Conservation (phyloP, 2,113 vertebrate genomes). For the Calonectris borealis region DNA sequence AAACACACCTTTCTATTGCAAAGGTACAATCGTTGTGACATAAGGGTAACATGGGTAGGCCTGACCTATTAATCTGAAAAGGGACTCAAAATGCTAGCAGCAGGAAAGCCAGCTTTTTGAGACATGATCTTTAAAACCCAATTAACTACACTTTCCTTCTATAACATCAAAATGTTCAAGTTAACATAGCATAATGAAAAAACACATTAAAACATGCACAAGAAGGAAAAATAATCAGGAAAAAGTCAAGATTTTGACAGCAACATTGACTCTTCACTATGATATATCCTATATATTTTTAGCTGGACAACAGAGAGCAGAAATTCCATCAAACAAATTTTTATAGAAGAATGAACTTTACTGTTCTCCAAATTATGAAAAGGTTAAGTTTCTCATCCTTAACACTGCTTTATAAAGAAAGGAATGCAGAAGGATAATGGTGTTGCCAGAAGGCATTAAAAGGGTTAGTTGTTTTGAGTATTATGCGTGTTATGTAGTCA, state of each 20-base stretch:
- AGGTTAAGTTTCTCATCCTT: neutral
- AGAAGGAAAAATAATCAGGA: neutral
- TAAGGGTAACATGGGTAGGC: neutral
- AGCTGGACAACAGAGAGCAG: neutral
- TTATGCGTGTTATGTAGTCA: neutral
- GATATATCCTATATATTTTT: neutral
- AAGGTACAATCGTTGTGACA: neutral
- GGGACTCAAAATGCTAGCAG: neutral
- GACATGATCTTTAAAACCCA: neutral
- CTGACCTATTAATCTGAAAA: neutral
- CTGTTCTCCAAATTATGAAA: neutral
- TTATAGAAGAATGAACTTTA: neutral
- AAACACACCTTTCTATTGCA: neutral
- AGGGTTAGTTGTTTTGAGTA: neutral
- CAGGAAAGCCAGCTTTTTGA: neutral
- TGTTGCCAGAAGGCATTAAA: neutral
- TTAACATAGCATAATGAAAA: neutral
- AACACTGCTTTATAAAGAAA: neutral
- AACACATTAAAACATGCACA: neutral
- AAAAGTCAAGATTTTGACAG: neutral
- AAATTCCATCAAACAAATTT: neutral
- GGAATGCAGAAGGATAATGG: neutral
- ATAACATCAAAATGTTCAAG: neutral
- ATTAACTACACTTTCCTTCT: neutral
- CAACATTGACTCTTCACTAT: neutral